Base-by-base conservation (phyloP, 2,113 vertebrate genomes). In the Azemiops feae region DNA sequence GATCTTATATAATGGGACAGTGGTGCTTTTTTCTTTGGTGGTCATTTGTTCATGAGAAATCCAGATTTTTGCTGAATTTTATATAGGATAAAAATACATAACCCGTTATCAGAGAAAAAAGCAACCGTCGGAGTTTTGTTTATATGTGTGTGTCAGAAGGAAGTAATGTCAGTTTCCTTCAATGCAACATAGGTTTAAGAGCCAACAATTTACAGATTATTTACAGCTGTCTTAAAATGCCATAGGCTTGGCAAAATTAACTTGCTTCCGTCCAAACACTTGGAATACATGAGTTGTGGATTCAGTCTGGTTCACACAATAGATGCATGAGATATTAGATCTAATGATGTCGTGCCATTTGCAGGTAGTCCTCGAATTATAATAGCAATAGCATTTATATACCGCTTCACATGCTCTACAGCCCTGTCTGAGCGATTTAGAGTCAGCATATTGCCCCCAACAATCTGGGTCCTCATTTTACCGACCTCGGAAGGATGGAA, bases 21-120 rank as follows among this genome's bases (percentile, higher is more conserved):
- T 55, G 39, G 5, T 23, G 3, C 20, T 10, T 53, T 45, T 88
- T 87, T 47, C 74, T 22, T 47, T 86, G 30, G 58, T 23, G 0
- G 45, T 92, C 95, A 27, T 90, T 93, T 92, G 88, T 81, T 27
- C 91, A 85, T 39, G 22, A 92, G 43, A 12, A 85, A 90, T 0
- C 1, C 69, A 7, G 54, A 16, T 58, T 95, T 60, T 3, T 25
- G 93, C 92, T 16, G 92, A 1, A 53, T 57, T 81, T 5, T 22
- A 1, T 54, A 92, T 0, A 3, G 54, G 58, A 90, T 53, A 14
- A 34, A 86, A 25, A 1, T 0, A 50, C 93, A 1, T 55, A 58
- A 90, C 39, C 47, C 45, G 85, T 52, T 60, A 25, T 1, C 43
- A 34, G 22, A 50, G 23, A 23, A 50, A 58, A 58, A 90, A 25